phyloP scores from a whole-genome alignment of 2,888 invertebrate genomes.

The Stenodema calcarata region DNA sequence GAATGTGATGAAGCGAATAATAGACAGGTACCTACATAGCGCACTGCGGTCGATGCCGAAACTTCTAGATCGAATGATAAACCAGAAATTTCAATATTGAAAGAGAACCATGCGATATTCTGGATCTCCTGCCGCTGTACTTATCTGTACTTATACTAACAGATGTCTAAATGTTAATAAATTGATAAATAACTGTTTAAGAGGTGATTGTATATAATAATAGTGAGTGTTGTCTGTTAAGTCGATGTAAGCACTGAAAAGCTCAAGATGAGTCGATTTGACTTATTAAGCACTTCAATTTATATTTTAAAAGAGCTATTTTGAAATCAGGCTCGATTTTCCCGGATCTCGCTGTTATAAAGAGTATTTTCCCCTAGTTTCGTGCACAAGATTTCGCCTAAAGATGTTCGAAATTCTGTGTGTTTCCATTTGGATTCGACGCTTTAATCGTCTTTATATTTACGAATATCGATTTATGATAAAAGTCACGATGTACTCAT shows the following conservation, averaged over 20 bases:
- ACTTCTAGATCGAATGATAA: too few species aligned
- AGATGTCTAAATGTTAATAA: background rate
- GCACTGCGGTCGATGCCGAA: too few species aligned
- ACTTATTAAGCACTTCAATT: background rate
- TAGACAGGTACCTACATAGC: too few species aligned
- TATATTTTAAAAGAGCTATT: background rate
- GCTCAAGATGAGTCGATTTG: background rate
- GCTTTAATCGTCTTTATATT: background rate
- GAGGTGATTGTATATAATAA: background rate
- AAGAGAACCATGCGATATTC: too few species aligned
- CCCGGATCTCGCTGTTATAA: background rate
- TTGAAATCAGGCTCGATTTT: background rate
- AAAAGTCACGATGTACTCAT: background rate
- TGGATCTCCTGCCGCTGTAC: background rate
- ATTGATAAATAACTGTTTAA: background rate
- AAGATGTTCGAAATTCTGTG: background rate
- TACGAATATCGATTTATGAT: background rate
- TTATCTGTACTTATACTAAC: background rate
- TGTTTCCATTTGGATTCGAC: background rate
- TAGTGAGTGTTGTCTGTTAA: background rate
- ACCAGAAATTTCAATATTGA: too few species aligned
- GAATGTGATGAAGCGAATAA: too few species aligned
- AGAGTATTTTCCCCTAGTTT: background rate
- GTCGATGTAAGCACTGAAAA: constrained; percentile 7
- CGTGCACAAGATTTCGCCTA: background rate